These are phyloP conservation scores for Strigamia transsilvanica DNA, from an alignment of 2,888 invertebrate genomes.

Conservation along the genomic window DNA sequence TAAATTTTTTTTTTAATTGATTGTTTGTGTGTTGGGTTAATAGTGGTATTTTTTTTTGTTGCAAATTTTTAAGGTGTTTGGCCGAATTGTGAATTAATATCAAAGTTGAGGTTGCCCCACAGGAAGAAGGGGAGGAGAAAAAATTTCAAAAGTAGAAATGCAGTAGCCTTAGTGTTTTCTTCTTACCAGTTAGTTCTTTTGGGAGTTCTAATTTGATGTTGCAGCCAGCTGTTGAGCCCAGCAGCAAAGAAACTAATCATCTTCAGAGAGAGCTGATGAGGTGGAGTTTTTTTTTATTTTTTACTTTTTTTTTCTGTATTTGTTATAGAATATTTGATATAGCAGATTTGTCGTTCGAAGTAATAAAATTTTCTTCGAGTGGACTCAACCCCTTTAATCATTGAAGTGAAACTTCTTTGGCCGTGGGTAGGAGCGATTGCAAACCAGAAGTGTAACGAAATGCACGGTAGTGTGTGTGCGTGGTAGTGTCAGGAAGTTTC, in stretches of 20 bases:
- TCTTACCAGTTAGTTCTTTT: slow-evolving; percentile 26
- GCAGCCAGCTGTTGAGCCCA: slow-evolving; percentile 30
- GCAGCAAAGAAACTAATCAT: slow-evolving; percentile 30
- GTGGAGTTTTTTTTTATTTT: not conserved
- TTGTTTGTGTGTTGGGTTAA: not conserved
- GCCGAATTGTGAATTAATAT: not conserved
- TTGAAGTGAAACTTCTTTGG: not conserved
- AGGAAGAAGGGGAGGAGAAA: not conserved
- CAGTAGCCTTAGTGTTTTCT: slow-evolving; percentile 26
- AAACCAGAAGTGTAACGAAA: too few relatives aligned
- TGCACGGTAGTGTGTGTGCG: too few relatives aligned
- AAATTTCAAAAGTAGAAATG: slow-evolving; percentile 16
- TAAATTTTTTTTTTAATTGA: not conserved
- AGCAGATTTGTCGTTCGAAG: slow-evolving; percentile 8
- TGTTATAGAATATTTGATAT: slow-evolving; percentile 4
- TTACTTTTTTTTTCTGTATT: not conserved
- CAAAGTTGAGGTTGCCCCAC: slow-evolving; percentile 2
- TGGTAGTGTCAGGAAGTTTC: too few relatives aligned
- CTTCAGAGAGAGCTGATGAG: slow-evolving; percentile 21
- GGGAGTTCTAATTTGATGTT: slow-evolving; percentile 30
- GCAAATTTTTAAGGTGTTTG: not conserved
- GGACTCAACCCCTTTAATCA: not conserved
- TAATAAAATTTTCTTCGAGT: not conserved
- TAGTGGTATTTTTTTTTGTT: not conserved
- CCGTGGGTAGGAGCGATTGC: too few relatives aligned